A percentile compares a stretch with the other conserved stretches of the same genome.
These are phyloP conservation scores for Diplodus puntazzo DNA, from an alignment of 2,797 vertebrate genomes.

Conservation along the genomic window DNA sequence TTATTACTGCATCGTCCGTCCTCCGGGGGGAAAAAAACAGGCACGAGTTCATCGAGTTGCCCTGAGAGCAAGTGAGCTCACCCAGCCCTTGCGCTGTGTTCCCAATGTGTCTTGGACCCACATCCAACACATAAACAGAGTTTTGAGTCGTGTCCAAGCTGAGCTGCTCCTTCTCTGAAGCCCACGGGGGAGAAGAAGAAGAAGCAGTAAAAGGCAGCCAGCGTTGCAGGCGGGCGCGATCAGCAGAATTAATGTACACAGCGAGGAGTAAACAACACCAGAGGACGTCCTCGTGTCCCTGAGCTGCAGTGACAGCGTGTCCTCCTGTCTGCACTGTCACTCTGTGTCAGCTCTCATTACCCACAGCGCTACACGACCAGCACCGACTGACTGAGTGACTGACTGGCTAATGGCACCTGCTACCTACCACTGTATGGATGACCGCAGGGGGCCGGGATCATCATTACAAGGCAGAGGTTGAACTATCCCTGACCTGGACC, in stretches of 20 bases:
- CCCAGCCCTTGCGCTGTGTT: constrained; percentile 25
- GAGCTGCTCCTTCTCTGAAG: constrained; percentile 14
- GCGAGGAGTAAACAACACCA: constrained; percentile 72
- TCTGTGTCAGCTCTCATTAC: constrained; percentile 76
- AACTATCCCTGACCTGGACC: constrained; percentile 35
- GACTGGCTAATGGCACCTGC: constrained; percentile 59
- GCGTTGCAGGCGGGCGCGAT: constrained; percentile 27
- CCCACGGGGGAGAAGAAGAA: background rate
- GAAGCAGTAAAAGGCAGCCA: constrained; percentile 28
- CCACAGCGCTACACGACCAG: constrained; percentile 45
- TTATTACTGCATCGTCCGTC: constrained; percentile 54
- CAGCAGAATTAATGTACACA: constrained; percentile 60
- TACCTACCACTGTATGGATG: constrained; percentile 46
- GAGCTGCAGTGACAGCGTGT: constrained; percentile 68
- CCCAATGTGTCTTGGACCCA: constrained; percentile 23
- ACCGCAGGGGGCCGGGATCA: constrained; percentile 21
- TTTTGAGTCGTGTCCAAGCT: constrained; percentile 33
- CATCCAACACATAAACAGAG: constrained; percentile 34
- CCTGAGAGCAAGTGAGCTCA: constrained; percentile 48
- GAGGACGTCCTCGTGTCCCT: constrained; percentile 68
- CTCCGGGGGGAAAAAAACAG: constrained; percentile 16
- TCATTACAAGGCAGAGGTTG: constrained; percentile 42
- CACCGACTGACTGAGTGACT: constrained; percentile 44
- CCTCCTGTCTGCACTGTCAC: constrained; percentile 71
- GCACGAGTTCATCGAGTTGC: constrained; percentile 46